phyloP scores from a whole-genome alignment of 2,113 vertebrate genomes.

The Nothocercus nigrocapillus region DNA sequence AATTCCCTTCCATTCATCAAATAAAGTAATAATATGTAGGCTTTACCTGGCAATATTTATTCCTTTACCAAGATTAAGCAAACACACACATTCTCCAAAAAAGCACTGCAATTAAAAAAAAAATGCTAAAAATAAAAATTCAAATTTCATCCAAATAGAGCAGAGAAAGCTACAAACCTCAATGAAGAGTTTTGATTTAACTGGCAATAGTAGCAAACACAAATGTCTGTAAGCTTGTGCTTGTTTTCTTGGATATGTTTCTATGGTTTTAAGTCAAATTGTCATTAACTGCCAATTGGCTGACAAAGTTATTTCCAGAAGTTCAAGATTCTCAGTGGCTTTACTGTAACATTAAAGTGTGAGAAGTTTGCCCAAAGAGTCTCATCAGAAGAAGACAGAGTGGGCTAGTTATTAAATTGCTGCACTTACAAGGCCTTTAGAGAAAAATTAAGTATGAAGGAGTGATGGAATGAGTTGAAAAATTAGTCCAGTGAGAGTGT shows the following conservation, averaged over 20 bases:
- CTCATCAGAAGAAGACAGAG: neutral
- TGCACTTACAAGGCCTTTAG: neutral
- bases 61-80: neutral
- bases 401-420: neutral
- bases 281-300: neutral
- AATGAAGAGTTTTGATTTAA: neutral
- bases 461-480: slow-evolving; percentile 16
- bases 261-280: neutral
- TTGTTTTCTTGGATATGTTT: slow-evolving; percentile 17
- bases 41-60: neutral
- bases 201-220: neutral
- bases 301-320: slow-evolving; percentile 3
- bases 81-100: neutral
- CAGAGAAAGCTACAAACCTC: neutral
- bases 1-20: accelerated
- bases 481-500: neutral
- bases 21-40: neutral
- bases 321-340: slow-evolving; percentile 11
- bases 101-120: neutral
- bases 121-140: neutral
- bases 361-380: neutral
- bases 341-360: neutral
- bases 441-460: slow-evolving; percentile 11
- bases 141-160: neutral
- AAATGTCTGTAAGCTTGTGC: neutral